Evolutionary conservation across 2,888 invertebrate genomes (phyloP), one percentile per base, ranked within the genome.

Genomic region (Cacoxenus indagator): DNA sequence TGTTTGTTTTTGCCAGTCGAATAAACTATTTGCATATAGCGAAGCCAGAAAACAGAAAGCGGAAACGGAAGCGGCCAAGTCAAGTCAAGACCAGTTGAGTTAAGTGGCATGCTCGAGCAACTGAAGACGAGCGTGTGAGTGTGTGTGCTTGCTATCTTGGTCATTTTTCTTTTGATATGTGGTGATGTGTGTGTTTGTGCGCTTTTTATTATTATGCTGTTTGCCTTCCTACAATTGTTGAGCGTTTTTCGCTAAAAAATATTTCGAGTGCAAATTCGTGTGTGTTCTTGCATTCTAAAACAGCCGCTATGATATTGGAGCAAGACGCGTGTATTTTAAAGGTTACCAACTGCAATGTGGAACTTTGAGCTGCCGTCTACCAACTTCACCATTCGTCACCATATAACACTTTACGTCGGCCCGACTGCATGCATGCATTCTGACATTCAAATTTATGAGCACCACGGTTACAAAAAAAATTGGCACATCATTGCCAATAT

Each of bases 401-500:
- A 17, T 29, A 8, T 17, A 0, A 19, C 4, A 8, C 17, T 59
- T 55, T 61, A 46, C 57, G 48, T 17, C 2, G 55, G 55, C 27
- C 1, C 55, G 29, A 3, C 17, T 9, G 59, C 59, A 14, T 14
- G 37, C 31, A 22, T 51, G 51, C 51, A 37, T 37, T 37, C 9
- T 14, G 14, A 37, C 8, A 4, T 37, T n/a, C n/a, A 65, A 65
- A 46, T 57, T 57, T 66, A 55, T 45, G 59, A 27, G 46, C 37
- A 37, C 37, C 22, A 48, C 8, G 1, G 4, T 24, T 45, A 62
- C 45, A 37, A 31, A 24, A 24, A 4, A 14, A 37, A 37, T 14
- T 11, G 37, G 37, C 37, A 24, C 54, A 26, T 45, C 57, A n/a
- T n/a, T n/a, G 64, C 71, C 70, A 71, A 73, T 78, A 77, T 72